A percentile compares a stretch with the other conserved stretches of the same genome.
phyloP scores from a whole-genome alignment of 2,888 invertebrate species.

The Caenorhabditis doughertyi region DNA sequence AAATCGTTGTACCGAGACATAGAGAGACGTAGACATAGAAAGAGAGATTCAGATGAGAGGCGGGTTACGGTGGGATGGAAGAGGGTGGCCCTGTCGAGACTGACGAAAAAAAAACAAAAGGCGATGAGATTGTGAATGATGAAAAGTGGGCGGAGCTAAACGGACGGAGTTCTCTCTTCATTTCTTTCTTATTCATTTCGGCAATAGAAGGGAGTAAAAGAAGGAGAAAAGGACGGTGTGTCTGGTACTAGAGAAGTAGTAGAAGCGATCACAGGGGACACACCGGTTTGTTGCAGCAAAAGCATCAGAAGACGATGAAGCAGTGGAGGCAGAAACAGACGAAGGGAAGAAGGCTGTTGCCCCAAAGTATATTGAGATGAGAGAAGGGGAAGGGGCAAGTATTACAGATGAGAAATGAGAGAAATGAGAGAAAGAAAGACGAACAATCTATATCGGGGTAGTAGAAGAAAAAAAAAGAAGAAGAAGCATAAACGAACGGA shows the following conservation, averaged over 20 bases:
- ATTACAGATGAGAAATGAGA: slow-evolving; percentile 45
- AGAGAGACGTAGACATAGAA: slow-evolving; percentile 34
- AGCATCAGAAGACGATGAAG: slow-evolving; percentile 26
- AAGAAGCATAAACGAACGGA: slow-evolving; percentile 10
- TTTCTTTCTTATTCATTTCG: slow-evolving; percentile 17
- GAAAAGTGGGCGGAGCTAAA: slow-evolving; percentile 38
- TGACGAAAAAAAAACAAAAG: slow-evolving; percentile 25
- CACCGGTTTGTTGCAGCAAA: slow-evolving; percentile 59
- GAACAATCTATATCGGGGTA: slow-evolving; percentile 47
- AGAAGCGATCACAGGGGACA: slow-evolving; percentile 52
- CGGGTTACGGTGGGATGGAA: slow-evolving; percentile 38
- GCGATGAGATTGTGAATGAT: slow-evolving; percentile 1
- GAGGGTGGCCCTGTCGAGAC: slow-evolving; percentile 27
- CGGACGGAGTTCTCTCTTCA: slow-evolving; percentile 19
- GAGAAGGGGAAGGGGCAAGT: slow-evolving; percentile 36
- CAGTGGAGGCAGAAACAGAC: slow-evolving; percentile 34
- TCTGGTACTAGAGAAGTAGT: slow-evolving; percentile 59
- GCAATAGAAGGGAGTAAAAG: slow-evolving; percentile 15
- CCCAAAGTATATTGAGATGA: slow-evolving; percentile 47
- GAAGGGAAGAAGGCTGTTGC: slow-evolving; percentile 25
- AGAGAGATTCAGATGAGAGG: slow-evolving; percentile 29
- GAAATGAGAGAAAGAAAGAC: slow-evolving; percentile 25
- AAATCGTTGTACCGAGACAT: slow-evolving; percentile 35
- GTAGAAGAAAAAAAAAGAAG: too few species aligned
- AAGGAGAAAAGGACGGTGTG: slow-evolving; percentile 26